A percentile compares a stretch with the other conserved stretches of the same genome.
Conservation (phyloP, 2,888 invertebrate genomes). For the Hymenopus coronatus region DNA sequence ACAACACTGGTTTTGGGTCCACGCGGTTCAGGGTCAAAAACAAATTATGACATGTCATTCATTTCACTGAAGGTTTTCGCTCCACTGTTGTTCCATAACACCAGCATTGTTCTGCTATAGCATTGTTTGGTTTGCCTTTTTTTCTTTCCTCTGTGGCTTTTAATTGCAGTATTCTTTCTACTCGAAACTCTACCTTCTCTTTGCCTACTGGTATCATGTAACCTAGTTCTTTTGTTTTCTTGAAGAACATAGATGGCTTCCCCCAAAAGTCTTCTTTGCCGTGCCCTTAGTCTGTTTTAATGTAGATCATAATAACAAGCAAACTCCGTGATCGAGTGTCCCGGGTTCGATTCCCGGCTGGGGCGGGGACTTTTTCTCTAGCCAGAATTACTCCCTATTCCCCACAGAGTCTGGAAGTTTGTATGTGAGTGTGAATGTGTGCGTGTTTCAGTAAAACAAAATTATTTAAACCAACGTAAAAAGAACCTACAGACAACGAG, state of each 20-base stretch:
- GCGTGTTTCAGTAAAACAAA: no score
- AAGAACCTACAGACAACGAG: no score
- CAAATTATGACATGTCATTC: background rate
- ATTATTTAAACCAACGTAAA: no score
- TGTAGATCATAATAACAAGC: no score
- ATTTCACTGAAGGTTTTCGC: background rate
- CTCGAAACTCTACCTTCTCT: background rate
- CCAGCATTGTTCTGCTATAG: background rate
- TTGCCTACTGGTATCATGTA: background rate
- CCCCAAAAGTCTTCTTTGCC: background rate
- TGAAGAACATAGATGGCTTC: background rate
- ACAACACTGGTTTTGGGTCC: background rate
- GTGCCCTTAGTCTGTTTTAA: no score
- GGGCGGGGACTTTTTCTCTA: no score
- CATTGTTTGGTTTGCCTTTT: background rate
- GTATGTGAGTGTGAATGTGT: no score
- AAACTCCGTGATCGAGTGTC: no score
- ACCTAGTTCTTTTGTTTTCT: background rate
- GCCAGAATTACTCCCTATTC: no score
- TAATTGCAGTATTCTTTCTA: background rate
- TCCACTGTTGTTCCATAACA: background rate
- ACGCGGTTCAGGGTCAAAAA: background rate
- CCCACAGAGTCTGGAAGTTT: no score
- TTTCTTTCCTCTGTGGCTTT: background rate
- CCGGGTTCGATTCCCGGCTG: no score